Evolutionary conservation across 2,113 vertebrate species (phyloP).

Genomic region (Phylloscopus trochilus): DNA sequence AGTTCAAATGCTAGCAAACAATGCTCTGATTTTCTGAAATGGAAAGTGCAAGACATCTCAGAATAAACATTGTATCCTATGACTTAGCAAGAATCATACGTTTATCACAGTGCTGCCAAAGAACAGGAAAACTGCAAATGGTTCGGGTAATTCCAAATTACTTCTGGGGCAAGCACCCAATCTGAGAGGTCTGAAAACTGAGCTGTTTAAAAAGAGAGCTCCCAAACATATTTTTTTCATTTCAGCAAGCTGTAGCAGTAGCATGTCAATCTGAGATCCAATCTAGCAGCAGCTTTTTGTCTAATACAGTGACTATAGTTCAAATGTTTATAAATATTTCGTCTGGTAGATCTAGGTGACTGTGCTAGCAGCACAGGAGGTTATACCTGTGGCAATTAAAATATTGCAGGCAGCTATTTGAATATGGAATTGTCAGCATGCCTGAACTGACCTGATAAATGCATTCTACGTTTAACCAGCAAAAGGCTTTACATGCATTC

Average conservation of each 20-base stretch:
- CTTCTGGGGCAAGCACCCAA: conserved; percentile 32
- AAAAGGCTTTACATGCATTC: neutral
- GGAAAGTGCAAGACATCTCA: conserved; percentile 25
- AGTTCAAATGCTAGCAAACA: conserved; percentile 27
- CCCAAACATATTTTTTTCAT: neutral
- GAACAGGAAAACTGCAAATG: neutral
- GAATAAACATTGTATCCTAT: conserved; percentile 53
- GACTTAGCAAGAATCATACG: conserved; percentile 20
- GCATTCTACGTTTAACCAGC: neutral
- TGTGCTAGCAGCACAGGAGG: conserved; percentile 19
- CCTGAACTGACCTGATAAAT: neutral
- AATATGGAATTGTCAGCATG: neutral
- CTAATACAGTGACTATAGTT: conserved; percentile 28
- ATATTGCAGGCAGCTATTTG: neutral
- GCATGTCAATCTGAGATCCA: conserved; percentile 33
- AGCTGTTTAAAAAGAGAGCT: neutral
- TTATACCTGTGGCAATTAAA: neutral
- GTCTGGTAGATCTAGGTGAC: conserved; percentile 10
- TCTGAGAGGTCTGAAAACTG: conserved; percentile 53
- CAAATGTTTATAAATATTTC: conserved; percentile 58
- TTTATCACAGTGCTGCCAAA: conserved; percentile 57
- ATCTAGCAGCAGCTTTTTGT: conserved; percentile 28
- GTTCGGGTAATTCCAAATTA: conserved; percentile 55
- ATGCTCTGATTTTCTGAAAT: conserved; percentile 36
- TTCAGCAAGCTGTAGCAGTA: neutral